Base-by-base conservation (phyloP, 92 coral and sea anemone species). In the Micromussa lordhowensis region DNA sequence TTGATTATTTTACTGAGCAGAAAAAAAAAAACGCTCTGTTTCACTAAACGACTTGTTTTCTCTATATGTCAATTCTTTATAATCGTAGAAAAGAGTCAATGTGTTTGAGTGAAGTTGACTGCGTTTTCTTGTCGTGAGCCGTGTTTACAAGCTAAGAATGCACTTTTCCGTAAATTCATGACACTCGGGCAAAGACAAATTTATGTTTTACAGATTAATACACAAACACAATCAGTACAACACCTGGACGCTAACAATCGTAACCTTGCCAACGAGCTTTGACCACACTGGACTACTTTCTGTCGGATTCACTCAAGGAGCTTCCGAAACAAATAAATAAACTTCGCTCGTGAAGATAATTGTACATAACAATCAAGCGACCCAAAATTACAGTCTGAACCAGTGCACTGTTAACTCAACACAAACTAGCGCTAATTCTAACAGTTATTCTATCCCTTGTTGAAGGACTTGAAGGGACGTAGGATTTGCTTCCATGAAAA, bases 281-380 rank as follows among this genome's bases (percentile, higher is more conserved):
- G 5, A 22, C 69, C 24, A 63, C 69, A 63, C 13, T 10, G 69
- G 24, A 66, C 71, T 34, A 66, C 71, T 26, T 66, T 66, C 34
- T 66, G 30, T 3, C 30, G 34, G 71, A 66, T 66, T 9, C 72
- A 30, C 70, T 54, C 3, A 35, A 29, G 5, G 82, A 71, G 79
- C 70, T 71, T 70, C 57, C 49, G 36, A 72, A 54, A 51, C 79
- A 48, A 82, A 82, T 82, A 82, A 82, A 82, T 82, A 82, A 82
- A 51, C 64, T 72, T 83, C 28, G 86, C 78, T 51, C 79, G 24
- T 28, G 19, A 19, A 51, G 58, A 12, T 19, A 48, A 70, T 32
- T 83, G 30, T 8, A 72, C 78, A 49, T 31, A 32, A 40, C 55
- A 71, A 24, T 83, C 69, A 66, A 66, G 71, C 11, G 2, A 66